phyloP scores from a whole-genome alignment of 2,888 invertebrate species.

The Sclerodermus sp. region DNA sequence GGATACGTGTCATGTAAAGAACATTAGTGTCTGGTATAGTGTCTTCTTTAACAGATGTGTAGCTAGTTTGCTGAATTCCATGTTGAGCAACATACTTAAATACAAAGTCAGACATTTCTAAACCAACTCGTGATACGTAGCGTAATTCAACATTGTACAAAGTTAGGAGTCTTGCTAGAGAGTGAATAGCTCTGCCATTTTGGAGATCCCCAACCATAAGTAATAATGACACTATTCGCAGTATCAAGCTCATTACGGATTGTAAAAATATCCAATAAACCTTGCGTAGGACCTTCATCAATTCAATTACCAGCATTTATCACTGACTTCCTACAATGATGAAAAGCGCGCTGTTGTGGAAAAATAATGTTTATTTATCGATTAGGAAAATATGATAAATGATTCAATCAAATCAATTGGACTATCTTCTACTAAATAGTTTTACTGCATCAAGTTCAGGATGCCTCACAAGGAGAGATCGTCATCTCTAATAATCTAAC shows the following conservation, averaged over 20 bases:
- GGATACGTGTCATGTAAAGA: conserved; percentile 97
- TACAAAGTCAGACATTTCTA: conserved; percentile 91
- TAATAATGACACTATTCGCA: conserved; percentile 94
- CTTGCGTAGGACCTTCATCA: conserved; percentile 98
- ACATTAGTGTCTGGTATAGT: conserved; percentile 93
- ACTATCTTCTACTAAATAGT: conserved; percentile 61
- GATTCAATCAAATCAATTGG: no score
- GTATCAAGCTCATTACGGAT: conserved; percentile 99
- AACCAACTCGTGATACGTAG: conserved; percentile 84
- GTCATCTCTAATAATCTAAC: conserved; percentile 39
- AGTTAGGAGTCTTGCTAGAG: conserved; percentile 88
- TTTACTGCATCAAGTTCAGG: conserved; percentile 88
- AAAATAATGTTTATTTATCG: background rate
- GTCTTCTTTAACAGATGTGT: conserved; percentile 77
- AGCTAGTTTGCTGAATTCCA: conserved; percentile 77
- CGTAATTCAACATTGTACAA: conserved; percentile 90
- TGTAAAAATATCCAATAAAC: conserved; percentile 94
- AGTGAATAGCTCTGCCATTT: conserved; percentile 98
- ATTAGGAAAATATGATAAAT: no score
- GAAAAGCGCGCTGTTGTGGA: conserved; percentile 75
- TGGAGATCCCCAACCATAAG: conserved; percentile 98
- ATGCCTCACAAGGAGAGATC: conserved; percentile 65
- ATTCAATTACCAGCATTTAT: conserved; percentile 98
- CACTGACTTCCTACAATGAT: conserved; percentile 84
- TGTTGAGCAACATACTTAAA: conserved; percentile 76